Percentiles rank a stretch among this genome's conserved stretches.
Conservation (phyloP, 2,888 invertebrate species). For the Iselma pallidipennis region DNA sequence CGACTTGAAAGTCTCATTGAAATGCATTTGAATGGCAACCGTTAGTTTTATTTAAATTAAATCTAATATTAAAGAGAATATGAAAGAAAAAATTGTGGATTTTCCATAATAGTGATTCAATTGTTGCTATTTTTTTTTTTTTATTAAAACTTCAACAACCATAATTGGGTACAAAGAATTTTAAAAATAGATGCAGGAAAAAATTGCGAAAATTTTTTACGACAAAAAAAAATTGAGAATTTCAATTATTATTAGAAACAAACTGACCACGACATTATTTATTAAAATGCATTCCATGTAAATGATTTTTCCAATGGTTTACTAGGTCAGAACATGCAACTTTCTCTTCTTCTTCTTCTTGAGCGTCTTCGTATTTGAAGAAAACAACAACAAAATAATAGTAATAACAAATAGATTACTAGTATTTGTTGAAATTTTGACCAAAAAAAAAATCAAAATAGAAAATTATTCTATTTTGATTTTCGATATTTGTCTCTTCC, state of each 20-base stretch:
- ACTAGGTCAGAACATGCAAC: constrained; percentile 42
- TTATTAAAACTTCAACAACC: too few species aligned
- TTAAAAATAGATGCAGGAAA: too few species aligned
- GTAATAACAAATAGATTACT: too few species aligned
- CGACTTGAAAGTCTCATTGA: not conserved
- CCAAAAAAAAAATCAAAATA: too few species aligned
- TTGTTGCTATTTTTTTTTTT: not conserved
- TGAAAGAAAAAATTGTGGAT: not conserved
- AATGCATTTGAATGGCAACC: not conserved
- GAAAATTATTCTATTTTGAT: too few species aligned
- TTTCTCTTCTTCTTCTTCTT: constrained; percentile 41
- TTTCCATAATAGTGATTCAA: not conserved
- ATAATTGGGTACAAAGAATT: too few species aligned
- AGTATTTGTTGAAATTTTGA: too few species aligned
- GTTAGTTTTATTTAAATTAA: not conserved
- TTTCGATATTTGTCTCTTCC: too few species aligned
- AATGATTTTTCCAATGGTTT: constrained; percentile 34
- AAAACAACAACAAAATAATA: constrained; percentile 6
- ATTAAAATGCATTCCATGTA: constrained; percentile 41
- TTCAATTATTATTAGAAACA: not conserved
- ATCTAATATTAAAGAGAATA: too few species aligned
- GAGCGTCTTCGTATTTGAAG: not conserved
- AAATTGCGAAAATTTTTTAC: too few species aligned
- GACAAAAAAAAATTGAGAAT: too few species aligned
- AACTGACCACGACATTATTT: constrained; percentile 5